These are phyloP conservation scores for Deilephila porcellus DNA, from an alignment of 2,888 invertebrate genomes.

Conservation along the genomic window DNA sequence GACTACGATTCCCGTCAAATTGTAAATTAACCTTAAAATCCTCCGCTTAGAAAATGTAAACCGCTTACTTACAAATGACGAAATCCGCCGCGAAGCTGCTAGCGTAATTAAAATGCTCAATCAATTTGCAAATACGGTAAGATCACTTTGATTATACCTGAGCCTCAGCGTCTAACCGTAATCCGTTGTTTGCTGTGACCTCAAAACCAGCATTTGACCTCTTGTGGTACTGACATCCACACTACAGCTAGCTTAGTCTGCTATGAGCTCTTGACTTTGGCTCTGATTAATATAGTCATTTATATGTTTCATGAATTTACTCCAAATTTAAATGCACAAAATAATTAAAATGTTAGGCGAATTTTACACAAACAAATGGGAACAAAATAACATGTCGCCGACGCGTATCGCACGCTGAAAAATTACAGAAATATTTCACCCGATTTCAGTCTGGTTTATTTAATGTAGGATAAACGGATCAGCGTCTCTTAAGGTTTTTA, in stretches of 20 bases:
- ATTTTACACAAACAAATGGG: conserved; percentile 14
- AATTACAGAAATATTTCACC: conserved; percentile 27
- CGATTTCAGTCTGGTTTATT: conserved; percentile 25
- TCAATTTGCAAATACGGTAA: conserved; percentile 29
- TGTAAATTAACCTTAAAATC: conserved; percentile 11
- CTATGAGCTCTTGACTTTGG: not conserved
- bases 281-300: not conserved
- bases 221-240: conserved; percentile 54
- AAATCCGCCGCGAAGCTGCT: not conserved
- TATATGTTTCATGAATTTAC: not conserved
- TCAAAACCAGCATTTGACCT: conserved; percentile 47
- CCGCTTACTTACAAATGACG: conserved; percentile 31
- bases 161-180: conserved; percentile 41
- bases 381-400: conserved; percentile 20
- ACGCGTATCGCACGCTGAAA: conserved; percentile 24
- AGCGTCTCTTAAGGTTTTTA: conserved; percentile 23
- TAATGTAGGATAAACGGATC: conserved; percentile 25
- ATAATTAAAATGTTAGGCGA: not conserved
- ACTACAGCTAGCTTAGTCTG: not conserved
- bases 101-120: conserved; percentile 28
- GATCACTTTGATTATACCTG: conserved; percentile 40
- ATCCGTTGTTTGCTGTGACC: conserved; percentile 58
- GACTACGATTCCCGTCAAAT: conserved; percentile 5
- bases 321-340: not conserved
- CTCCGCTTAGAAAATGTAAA: conserved; percentile 10